Percentiles rank a stretch among this genome's conserved stretches.
Evolutionary conservation across 2,888 invertebrate species (phyloP).

Genomic region (Rhagium mordax): DNA sequence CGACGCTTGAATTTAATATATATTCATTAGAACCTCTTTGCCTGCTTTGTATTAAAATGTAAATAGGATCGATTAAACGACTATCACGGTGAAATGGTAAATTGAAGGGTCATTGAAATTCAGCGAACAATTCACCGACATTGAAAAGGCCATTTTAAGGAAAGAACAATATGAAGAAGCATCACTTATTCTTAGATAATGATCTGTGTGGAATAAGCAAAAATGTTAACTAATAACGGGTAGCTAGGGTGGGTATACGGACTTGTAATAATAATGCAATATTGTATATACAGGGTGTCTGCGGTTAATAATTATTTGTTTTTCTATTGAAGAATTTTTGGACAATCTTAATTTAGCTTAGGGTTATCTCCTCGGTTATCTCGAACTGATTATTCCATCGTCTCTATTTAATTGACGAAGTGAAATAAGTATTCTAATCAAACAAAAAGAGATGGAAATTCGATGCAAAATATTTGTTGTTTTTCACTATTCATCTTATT

Average conservation of each 20-base stretch:
- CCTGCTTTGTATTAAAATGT: constrained; percentile 27
- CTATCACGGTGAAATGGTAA: constrained; percentile 1
- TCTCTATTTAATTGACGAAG: too few species aligned
- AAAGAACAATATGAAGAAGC: constrained; percentile 6
- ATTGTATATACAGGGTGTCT: not conserved
- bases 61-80: constrained; percentile 23
- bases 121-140: not conserved
- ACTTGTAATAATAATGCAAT: not conserved
- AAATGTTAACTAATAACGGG: not conserved
- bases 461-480: too few species aligned
- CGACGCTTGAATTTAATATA: not conserved
- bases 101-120: constrained; percentile 16
- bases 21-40: constrained; percentile 7
- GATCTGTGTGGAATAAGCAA: not conserved
- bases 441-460: too few species aligned
- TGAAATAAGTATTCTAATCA: too few species aligned
- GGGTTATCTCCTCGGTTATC: too few species aligned
- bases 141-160: constrained; percentile 10
- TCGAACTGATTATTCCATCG: too few species aligned
- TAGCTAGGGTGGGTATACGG: not conserved
- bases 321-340: too few species aligned
- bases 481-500: too few species aligned
- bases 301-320: too few species aligned
- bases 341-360: too few species aligned
- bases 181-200: not conserved